Evolutionary conservation across 2,113 vertebrate species (phyloP), one percentile per base, ranked within the genome.

Genomic region (Limnothrissa miodon): DNA sequence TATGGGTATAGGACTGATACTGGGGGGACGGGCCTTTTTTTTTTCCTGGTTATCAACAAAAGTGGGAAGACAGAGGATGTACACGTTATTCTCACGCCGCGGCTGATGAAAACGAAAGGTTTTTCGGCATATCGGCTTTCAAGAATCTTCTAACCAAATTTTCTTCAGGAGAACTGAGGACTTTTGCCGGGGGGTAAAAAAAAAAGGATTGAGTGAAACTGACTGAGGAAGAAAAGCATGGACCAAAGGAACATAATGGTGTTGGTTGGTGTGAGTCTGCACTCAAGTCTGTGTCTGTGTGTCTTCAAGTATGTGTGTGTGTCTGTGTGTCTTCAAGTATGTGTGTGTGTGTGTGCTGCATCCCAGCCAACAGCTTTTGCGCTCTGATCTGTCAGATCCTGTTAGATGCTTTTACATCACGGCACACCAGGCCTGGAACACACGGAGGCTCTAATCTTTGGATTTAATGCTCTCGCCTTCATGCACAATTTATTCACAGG

Each of bases 341-440:
- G 33, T 66, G 44, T 45, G 19, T 45, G 56, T 39, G 78, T 70
- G 74, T 39, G 15, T 44, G 46, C 5, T 25, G 51, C 33, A 51
- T 45, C 82, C 46, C 74, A 82, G 82, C 51, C 66, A 81, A 81
- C 84, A 56, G 79, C 79, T 81, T 66, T 81, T 36, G 70, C 48
- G 39, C 82, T 85, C 74, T 81, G 79, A 59, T 66, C 81, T 82
- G 84, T 87, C 86, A 83, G 62, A 70, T 82, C 53, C 45, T 45
- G 80, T 87, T 85, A 83, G 80, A 78, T 81, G 84, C 84, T 79
- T 80, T 83, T 74, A 79, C 82, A 36, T 82, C 86, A 87, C 80
- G 44, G 48, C 81, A 59, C 44, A 39, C 80, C 78, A 78, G 85
- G 46, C 84, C 78, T 82, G 74, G 82, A 83, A 62, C 80, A 82